A percentile compares a stretch with the other conserved stretches of the same genome.
These are phyloP conservation scores for Microcebus lehilahytsara DNA, from an alignment of 2,113 vertebrate genomes.

Conservation along the genomic window DNA sequence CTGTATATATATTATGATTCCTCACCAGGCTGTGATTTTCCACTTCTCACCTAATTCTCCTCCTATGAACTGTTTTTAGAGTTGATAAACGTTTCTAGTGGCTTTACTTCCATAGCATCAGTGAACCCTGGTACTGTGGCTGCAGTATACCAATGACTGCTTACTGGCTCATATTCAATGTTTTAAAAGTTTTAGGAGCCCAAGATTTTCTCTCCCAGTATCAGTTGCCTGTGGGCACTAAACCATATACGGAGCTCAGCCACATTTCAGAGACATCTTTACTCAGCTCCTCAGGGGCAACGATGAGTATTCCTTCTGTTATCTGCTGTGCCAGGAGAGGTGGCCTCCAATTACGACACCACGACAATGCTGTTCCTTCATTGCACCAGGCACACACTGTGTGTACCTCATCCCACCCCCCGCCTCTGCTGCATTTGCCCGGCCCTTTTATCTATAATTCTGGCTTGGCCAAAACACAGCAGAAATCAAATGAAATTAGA, in stretches of 20 bases:
- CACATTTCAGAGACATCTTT: neutral
- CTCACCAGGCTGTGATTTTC: neutral
- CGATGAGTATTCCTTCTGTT: neutral
- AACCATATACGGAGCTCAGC: neutral
- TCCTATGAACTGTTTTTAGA: neutral
- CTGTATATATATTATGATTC: neutral
- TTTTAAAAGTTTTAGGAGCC: neutral
- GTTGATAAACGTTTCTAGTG: neutral
- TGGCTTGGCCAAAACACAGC: neutral
- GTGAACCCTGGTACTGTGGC: neutral
- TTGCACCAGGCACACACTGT: neutral
- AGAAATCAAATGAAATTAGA: neutral
- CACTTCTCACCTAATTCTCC: neutral
- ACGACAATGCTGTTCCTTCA: neutral
- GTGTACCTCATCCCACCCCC: neutral
- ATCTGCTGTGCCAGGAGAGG: neutral
- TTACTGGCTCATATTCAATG: neutral
- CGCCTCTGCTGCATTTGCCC: neutral
- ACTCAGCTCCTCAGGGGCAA: neutral
- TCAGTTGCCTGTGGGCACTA: neutral
- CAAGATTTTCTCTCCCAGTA: neutral
- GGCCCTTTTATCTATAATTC: neutral
- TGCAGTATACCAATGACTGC: too few relatives aligned
- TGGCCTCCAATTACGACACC: neutral
- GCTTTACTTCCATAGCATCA: neutral